These are phyloP conservation scores for Lates calcarifer DNA, from an alignment of 2,113 vertebrate genomes.

Conservation along the genomic window DNA sequence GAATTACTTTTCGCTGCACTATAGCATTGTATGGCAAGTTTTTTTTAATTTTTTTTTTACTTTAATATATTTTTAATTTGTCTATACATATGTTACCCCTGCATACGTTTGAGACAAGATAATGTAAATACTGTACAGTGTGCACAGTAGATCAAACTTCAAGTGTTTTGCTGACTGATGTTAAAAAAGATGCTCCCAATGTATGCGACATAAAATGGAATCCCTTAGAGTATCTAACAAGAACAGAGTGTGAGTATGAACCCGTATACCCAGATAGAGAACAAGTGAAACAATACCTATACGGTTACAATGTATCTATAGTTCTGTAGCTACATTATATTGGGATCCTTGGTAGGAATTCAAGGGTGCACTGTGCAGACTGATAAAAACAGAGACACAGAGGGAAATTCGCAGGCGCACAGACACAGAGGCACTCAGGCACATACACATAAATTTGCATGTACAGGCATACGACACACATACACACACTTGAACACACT, in stretches of 20 bases:
- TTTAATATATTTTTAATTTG: too few species aligned
- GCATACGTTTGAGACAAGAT: not conserved
- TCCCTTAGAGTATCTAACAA: constrained; percentile 9
- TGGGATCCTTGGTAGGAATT: constrained; percentile 28
- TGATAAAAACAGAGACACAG: constrained; percentile 63
- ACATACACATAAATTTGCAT: constrained; percentile 74
- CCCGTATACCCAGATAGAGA: not conserved
- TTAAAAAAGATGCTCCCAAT: not conserved
- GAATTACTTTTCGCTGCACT: not conserved
- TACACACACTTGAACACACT: constrained; percentile 16
- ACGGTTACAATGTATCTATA: constrained; percentile 23
- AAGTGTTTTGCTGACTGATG: not conserved
- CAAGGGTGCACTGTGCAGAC: constrained; percentile 27
- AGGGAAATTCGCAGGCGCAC: constrained; percentile 60
- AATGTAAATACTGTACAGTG: not conserved
- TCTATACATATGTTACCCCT: too few species aligned
- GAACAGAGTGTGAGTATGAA: constrained; percentile 6
- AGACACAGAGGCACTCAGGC: constrained; percentile 60
- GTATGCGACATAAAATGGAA: constrained; percentile 19
- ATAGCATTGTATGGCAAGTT: too few species aligned
- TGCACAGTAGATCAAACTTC: not conserved
- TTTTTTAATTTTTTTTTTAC: too few species aligned
- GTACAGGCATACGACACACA: constrained; percentile 63
- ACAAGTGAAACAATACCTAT: constrained; percentile 27
- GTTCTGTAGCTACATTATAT: constrained; percentile 33